Percentiles rank a stretch among this genome's conserved stretches.
phyloP scores from a whole-genome alignment of 2,888 invertebrate species.

The Drosophila maculinotata region DNA sequence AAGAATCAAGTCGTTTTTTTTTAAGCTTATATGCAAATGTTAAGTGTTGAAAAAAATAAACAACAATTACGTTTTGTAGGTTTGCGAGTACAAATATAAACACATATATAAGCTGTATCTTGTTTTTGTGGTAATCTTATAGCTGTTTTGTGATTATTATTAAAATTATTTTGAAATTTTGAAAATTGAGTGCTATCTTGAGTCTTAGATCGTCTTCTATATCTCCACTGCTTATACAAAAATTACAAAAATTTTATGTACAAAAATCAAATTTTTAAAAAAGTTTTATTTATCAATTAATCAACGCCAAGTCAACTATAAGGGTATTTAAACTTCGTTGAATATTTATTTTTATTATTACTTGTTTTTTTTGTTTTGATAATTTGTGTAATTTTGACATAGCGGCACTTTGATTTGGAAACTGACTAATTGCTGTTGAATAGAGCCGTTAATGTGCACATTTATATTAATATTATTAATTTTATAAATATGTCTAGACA shows the following conservation, averaged over 20 bases:
- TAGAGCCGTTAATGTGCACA: conserved; percentile 39
- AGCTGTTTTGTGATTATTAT: too few relatives aligned
- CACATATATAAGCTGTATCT: not conserved
- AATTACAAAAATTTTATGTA: too few relatives aligned
- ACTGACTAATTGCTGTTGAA: conserved; percentile 44
- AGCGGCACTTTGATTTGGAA: conserved; percentile 36
- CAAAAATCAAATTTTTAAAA: too few relatives aligned
- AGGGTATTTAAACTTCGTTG: not conserved
- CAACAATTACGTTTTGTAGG: conserved; percentile 12
- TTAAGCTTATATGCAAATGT: conserved; percentile 26
- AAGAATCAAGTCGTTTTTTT: conserved; percentile 23
- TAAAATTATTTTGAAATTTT: too few relatives aligned
- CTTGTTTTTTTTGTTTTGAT: not conserved
- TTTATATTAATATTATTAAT: conserved; percentile 31
- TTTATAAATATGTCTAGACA: conserved; percentile 31
- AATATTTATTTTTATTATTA: conserved; percentile 1
- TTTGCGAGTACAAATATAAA: not conserved
- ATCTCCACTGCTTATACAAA: too few relatives aligned
- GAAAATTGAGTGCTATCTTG: too few relatives aligned
- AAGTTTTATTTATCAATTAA: too few relatives aligned
- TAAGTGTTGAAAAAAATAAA: not conserved
- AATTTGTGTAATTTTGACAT: conserved; percentile 23
- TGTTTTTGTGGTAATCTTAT: not conserved
- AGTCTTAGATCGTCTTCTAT: too few relatives aligned
- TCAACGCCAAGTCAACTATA: too few relatives aligned